A percentile compares a stretch with the other conserved stretches of the same genome.
phyloP scores from a whole-genome alignment of 2,113 vertebrate genomes.

The Irena cyanogastra region DNA sequence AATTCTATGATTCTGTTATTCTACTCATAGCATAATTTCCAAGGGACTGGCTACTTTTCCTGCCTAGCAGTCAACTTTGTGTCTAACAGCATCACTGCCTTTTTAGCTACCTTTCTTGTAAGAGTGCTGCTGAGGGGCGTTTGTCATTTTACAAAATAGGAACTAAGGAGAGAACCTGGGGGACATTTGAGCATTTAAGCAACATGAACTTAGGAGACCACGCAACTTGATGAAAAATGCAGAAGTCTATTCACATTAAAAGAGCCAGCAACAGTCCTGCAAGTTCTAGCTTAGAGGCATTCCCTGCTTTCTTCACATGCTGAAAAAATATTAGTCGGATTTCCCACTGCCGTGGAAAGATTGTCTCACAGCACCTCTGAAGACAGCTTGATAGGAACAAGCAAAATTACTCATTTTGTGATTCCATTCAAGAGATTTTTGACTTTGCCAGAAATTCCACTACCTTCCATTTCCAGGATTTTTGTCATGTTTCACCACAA shows the following conservation, averaged over 20 bases:
- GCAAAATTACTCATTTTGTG: background rate
- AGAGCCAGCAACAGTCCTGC: background rate
- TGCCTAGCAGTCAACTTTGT: background rate
- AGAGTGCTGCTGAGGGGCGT: background rate
- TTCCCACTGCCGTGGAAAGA: background rate
- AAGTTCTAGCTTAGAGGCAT: background rate
- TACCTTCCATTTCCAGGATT: background rate
- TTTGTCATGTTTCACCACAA: background rate
- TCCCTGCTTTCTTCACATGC: background rate
- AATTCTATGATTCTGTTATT: background rate
- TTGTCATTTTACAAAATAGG: background rate
- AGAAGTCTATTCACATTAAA: background rate
- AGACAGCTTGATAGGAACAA: background rate
- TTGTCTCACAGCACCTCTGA: background rate
- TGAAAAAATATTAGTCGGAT: background rate
- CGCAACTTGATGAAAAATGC: rapidly evolving
- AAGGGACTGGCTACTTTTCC: background rate
- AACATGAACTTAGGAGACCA: background rate
- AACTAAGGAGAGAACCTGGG: background rate
- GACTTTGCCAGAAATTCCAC: background rate
- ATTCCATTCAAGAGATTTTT: background rate
- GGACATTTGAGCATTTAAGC: background rate
- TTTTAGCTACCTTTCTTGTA: background rate
- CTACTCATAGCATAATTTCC: background rate
- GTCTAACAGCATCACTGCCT: rapidly evolving